Percentiles rank a stretch among this genome's conserved stretches.
These are phyloP conservation scores for Muntiacus muntjak DNA, from an alignment of 2,113 vertebrate species.

Conservation along the genomic window DNA sequence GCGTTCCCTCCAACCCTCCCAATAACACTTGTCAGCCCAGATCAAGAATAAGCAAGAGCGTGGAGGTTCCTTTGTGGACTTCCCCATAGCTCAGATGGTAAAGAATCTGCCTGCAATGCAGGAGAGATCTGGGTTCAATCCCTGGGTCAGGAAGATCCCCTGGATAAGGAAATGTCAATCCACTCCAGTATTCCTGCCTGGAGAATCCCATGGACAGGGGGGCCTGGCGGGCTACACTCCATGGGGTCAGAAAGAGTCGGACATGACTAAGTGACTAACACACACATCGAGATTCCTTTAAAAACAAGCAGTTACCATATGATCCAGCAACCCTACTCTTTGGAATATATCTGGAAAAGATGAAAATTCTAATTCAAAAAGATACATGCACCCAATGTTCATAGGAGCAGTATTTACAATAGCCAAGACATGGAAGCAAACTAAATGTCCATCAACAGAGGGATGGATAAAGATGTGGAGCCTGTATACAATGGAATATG, in stretches of 20 bases:
- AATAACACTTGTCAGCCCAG: not conserved
- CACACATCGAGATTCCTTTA: not conserved
- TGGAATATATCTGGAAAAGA: not conserved
- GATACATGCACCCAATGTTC: not conserved
- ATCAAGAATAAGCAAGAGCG: not conserved
- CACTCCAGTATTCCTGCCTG: not conserved
- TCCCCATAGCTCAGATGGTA: not conserved
- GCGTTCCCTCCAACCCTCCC: not conserved
- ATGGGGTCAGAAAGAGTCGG: not conserved
- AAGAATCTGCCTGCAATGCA: not conserved
- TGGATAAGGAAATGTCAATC: not conserved
- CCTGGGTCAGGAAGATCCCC: not conserved
- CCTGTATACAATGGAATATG: not conserved
- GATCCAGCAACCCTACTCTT: not conserved
- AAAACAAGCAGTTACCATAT: not conserved
- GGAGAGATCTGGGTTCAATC: not conserved
- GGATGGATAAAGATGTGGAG: not conserved
- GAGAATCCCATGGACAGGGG: not conserved
- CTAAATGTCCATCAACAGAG: not conserved
- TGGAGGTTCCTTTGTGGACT: not conserved
- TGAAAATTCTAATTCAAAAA: not conserved
- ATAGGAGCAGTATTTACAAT: not conserved
- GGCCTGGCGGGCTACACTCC: not conserved
- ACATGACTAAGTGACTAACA: not conserved
- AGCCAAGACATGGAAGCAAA: not conserved